phyloP scores from a whole-genome alignment of 2,113 vertebrate species.

The Condylura cristata region DNA sequence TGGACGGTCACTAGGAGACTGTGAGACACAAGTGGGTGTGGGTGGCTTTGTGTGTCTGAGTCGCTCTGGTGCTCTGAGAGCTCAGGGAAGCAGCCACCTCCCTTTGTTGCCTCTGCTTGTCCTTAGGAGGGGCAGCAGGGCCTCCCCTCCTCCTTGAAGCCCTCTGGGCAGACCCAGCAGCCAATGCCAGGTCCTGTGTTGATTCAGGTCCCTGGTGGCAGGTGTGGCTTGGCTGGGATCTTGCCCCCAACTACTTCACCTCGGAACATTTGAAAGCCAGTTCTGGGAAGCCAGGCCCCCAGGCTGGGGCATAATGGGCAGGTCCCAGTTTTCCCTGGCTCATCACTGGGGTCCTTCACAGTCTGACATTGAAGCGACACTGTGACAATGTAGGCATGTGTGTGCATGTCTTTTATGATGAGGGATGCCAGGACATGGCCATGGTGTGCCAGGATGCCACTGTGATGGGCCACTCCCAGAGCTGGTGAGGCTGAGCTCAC shows the following conservation, averaged over 20 bases:
- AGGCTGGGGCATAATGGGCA: background rate
- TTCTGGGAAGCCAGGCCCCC: background rate
- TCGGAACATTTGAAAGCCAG: background rate
- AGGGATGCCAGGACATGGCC: background rate
- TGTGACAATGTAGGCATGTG: background rate
- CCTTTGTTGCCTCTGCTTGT: background rate
- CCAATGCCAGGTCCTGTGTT: background rate
- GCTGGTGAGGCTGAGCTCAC: background rate
- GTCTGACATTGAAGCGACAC: background rate
- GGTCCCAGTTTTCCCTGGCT: background rate
- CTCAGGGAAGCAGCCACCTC: background rate
- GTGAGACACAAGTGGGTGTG: background rate
- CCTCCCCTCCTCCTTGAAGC: background rate
- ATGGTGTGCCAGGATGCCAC: background rate
- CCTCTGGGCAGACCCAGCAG: background rate
- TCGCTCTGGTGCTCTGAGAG: no score
- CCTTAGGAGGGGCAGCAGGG: background rate
- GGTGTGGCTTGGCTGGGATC: background rate
- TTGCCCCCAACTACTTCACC: background rate
- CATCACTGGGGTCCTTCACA: background rate
- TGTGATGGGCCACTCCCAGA: background rate
- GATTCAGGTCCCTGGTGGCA: background rate
- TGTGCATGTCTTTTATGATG: background rate
- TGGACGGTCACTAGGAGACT: background rate
- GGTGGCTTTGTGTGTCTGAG: background rate